Conservation (phyloP, 1,140 invertebrate genomes). For the Luehdorfia chinensis region DNA sequence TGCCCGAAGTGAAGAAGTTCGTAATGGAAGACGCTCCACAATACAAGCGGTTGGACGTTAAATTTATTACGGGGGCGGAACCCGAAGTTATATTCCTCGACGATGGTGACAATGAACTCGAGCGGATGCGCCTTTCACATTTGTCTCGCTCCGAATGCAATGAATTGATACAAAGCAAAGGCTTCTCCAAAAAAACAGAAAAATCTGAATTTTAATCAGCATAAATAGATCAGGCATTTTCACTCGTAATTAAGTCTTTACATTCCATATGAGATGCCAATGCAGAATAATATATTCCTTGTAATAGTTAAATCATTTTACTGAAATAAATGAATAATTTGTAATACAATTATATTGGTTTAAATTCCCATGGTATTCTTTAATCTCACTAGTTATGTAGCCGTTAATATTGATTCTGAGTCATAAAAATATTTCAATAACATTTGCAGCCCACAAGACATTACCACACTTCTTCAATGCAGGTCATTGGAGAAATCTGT, state of each 20-base stretch:
- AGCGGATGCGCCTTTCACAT: slow-evolving; percentile 79
- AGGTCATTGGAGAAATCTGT: too few species aligned
- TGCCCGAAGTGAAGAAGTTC: slow-evolving; percentile 86
- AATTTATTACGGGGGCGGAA: slow-evolving; percentile 82
- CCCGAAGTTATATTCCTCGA: slow-evolving; percentile 83
- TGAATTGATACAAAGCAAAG: slow-evolving; percentile 79
- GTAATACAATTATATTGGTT: too few species aligned
- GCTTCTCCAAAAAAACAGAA: slow-evolving; percentile 76
- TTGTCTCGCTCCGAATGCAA: slow-evolving; percentile 83
- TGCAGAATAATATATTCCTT: slow-evolving; percentile 1
- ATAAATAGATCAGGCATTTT: background rate
- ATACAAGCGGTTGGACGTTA: slow-evolving; percentile 80
- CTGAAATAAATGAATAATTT: too few species aligned
- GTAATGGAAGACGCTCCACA: slow-evolving; percentile 85
- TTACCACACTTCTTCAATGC: too few species aligned
- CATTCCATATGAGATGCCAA: slow-evolving; percentile 14
- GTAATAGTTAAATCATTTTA: too few species aligned
- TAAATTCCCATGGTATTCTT: too few species aligned
- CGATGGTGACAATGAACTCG: slow-evolving; percentile 79
- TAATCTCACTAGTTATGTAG: too few species aligned
- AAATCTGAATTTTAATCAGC: slow-evolving; percentile 51
- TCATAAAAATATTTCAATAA: too few species aligned
- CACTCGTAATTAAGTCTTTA: too few species aligned
- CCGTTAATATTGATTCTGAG: too few species aligned
- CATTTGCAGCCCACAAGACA: too few species aligned